phyloP scores from a whole-genome alignment of 2,113 vertebrate species.

The Anarhynchus alexandrinus region DNA sequence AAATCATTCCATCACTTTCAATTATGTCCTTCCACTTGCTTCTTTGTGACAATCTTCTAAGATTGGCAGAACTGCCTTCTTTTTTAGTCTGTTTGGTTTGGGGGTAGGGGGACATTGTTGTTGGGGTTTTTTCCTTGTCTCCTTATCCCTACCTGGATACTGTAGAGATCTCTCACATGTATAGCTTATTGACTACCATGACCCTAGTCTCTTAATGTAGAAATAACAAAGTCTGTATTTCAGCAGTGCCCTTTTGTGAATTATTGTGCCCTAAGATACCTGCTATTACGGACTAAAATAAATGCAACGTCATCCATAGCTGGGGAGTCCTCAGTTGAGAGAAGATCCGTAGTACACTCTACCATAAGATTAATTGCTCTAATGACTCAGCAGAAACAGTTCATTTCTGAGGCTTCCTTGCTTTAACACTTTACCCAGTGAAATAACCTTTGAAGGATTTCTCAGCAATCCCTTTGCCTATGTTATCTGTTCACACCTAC shows the following conservation, averaged over 20 bases:
- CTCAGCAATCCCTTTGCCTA: not conserved
- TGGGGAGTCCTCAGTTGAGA: not conserved
- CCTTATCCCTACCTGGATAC: not conserved
- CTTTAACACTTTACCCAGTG: not conserved
- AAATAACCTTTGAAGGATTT: not conserved
- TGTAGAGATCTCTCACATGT: not conserved
- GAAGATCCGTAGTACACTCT: not conserved
- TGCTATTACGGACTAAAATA: not conserved
- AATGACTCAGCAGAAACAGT: not conserved
- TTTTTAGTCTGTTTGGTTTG: not conserved
- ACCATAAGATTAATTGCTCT: not conserved
- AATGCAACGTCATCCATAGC: not conserved
- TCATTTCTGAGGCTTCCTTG: not conserved
- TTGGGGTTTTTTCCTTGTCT: not conserved
- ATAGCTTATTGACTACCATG: not conserved
- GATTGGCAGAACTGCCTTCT: not conserved
- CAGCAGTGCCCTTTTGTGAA: not conserved
- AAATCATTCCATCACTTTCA: not conserved
- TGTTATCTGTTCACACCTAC: not conserved
- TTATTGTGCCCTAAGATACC: not conserved
- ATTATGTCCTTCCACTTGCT: not conserved
- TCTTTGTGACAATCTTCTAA: not conserved
- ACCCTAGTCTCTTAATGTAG: not conserved
- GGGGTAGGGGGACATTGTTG: fast-evolving
- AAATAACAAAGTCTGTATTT: not conserved